Evolutionary conservation across 1,140 invertebrate genomes (phyloP).

Genomic region (Solenopsis fugax): DNA sequence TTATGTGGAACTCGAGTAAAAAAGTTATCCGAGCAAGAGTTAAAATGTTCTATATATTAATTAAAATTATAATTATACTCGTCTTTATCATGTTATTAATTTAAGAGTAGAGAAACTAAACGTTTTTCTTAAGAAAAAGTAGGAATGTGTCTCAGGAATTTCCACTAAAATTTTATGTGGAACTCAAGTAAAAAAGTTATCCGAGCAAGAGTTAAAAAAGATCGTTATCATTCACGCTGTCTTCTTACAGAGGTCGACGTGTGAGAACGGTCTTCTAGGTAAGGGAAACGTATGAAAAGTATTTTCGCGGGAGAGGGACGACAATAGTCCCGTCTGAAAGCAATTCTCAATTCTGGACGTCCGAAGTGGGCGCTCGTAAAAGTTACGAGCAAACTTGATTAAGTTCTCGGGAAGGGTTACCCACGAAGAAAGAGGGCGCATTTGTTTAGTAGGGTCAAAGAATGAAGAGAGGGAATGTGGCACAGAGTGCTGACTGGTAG

Average conservation of each 20-base stretch:
- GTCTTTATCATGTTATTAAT: background rate
- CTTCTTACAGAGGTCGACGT: background rate
- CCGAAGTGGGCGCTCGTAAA: conserved; percentile 44
- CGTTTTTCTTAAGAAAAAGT: background rate
- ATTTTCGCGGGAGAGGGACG: conserved; percentile 9
- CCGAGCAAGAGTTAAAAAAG: background rate
- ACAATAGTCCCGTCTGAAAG: conserved; percentile 41
- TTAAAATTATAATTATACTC: background rate
- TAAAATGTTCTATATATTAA: background rate
- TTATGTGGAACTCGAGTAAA: background rate
- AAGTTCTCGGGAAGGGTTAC: conserved; percentile 52
- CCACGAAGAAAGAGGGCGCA: background rate
- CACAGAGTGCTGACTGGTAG: conserved; percentile 32
- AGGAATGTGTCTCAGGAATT: background rate
- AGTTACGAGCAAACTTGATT: conserved; percentile 62
- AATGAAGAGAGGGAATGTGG: conserved; percentile 19
- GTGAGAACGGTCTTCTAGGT: background rate
- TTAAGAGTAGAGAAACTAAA: background rate
- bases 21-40: background rate
- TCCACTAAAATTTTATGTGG: background rate
- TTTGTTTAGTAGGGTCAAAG: conserved; percentile 40
- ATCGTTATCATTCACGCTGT: background rate
- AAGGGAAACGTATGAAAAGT: conserved; percentile 41
- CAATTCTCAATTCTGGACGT: conserved; percentile 42
- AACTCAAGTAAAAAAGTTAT: background rate